Evolutionary conservation across 2,797 vertebrate species (phyloP).

Genomic region (Setipinna tenuifilis): DNA sequence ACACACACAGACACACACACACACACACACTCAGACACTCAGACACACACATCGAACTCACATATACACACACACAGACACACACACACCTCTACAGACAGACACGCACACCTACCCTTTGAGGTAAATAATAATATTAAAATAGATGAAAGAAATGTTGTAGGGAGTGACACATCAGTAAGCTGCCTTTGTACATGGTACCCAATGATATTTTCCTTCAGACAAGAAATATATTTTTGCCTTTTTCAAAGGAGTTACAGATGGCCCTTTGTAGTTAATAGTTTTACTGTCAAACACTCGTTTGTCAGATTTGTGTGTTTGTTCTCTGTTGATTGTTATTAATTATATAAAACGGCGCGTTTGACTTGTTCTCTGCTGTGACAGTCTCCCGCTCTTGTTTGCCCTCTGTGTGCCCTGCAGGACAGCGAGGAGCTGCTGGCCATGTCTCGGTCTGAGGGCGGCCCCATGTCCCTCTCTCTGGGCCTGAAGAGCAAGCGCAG

Average conservation of each 20-base stretch:
- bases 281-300: background rate
- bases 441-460: conserved; percentile 79
- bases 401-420: conserved; percentile 59
- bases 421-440: conserved; percentile 82
- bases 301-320: background rate
- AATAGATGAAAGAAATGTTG: too few species aligned
- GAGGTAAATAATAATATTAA: too few species aligned
- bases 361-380: background rate
- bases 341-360: conserved; percentile 26
- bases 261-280: background rate
- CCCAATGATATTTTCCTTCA: background rate
- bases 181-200: too few species aligned
- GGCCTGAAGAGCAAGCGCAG: conserved; percentile 75
- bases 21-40: too few species aligned
- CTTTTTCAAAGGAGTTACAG: background rate
- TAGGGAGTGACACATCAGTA: too few species aligned
- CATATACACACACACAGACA: too few species aligned
- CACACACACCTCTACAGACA: too few species aligned
- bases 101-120: too few species aligned
- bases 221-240: background rate
- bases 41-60: too few species aligned
- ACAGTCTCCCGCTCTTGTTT: background rate
- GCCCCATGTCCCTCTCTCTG: conserved; percentile 78
- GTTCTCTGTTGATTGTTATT: background rate
- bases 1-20: too few species aligned